Evolutionary conservation across 2,888 invertebrate genomes (phyloP).

Genomic region (Minunthozetes semirufus): DNA sequence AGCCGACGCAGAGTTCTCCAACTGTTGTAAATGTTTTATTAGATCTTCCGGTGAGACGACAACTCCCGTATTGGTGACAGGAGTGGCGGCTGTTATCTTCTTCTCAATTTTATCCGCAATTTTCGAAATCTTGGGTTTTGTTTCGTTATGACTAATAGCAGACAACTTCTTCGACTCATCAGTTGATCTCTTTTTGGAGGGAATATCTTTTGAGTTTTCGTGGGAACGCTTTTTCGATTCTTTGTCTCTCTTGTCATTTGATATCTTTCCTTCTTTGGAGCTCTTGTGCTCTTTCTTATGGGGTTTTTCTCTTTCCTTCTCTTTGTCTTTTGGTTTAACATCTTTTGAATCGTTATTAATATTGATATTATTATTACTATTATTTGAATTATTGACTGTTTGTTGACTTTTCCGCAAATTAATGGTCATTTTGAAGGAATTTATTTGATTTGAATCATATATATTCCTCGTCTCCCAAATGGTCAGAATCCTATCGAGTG

Average conservation of each 20-base stretch:
- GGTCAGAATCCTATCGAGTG: conserved; percentile 49
- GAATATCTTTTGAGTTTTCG: conserved; percentile 7
- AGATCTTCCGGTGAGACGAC: conserved; percentile 70
- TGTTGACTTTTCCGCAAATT: not conserved
- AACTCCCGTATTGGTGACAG: not conserved
- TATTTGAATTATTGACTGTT: conserved; percentile 8
- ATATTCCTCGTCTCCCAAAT: conserved; percentile 53
- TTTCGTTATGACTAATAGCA: conserved; percentile 12
- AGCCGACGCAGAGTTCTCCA: conserved; percentile 90
- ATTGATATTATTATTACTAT: not conserved
- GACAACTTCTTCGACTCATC: conserved; percentile 7
- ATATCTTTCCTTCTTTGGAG: not conserved
- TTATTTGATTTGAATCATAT: conserved; percentile 65
- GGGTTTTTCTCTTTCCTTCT: not conserved
- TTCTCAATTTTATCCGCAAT: not conserved
- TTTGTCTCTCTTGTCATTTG: not conserved
- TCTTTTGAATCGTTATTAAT: not conserved
- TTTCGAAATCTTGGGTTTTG: conserved; percentile 45
- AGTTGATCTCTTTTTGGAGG: conserved; percentile 9
- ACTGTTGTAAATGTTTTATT: conserved; percentile 68
- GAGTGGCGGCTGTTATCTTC: conserved; percentile 12
- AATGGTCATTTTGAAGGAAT: conserved; percentile 3
- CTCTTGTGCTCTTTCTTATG: conserved; percentile 19
- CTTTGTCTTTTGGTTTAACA: not conserved
- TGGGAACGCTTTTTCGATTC: not conserved